Evolutionary conservation across 2,888 invertebrate genomes (phyloP), one percentile per base, ranked within the genome.

Genomic region (Conus canariensis): DNA sequence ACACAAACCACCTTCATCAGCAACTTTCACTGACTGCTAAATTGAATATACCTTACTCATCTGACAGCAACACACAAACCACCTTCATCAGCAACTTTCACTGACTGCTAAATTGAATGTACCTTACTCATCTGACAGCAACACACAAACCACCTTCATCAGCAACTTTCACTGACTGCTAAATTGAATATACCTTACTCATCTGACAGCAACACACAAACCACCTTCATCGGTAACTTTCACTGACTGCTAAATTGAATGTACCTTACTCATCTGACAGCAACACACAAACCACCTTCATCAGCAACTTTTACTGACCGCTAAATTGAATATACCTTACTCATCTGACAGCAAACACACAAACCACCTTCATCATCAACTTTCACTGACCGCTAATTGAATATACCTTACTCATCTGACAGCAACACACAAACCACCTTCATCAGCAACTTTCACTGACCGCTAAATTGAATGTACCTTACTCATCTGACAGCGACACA

Each of bases 211-310:
- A 14, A 87, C 90, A 88, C 59, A 59, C 77, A 25, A 8, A 74
- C n/a, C 12, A 80, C 80, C 10, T 30, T 30, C 30, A 30, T 30
- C 30, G 2, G 30, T 2, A 30, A 30, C 30, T 30, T 30, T 30
- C 30, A 30, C 30, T 30, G 30, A 30, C 30, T 30, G 30, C 30
- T 30, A 30, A 30, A 30, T 30, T 30, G 30, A 30, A 30, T 30
- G 97, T 0, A 98, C 98, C 95, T 97, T 97, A 70, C 97, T 96
- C 90, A 98, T 97, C 98, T 98, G 94, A 25, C 93, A 92, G 12
- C 64, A 12, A 87, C 90, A 87, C 58, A 59, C 77, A 25, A 7
- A 74, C n/a, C 12, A 80, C 80, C 10, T 30, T 30, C 30, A 30
- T 30, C 30, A 30, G 30, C 30, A 30, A 30, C 30, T 30, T 30